phyloP scores from a whole-genome alignment of 2,888 invertebrate genomes.

The Mystacides longicornis region DNA sequence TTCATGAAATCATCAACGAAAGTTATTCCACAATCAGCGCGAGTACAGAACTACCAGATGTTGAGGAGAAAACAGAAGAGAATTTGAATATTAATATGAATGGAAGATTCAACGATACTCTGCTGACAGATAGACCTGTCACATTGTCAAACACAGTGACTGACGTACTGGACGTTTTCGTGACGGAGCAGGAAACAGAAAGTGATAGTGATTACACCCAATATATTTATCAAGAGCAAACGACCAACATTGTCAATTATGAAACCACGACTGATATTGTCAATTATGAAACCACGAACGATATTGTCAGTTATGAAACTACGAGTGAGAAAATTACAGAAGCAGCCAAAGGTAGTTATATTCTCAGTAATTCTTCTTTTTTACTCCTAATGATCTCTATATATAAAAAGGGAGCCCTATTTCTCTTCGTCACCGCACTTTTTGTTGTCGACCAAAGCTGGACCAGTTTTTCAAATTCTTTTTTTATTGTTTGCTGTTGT shows the following conservation, averaged over 20 bases:
- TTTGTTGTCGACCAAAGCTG: no score
- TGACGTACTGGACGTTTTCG: not conserved
- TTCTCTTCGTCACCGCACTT: no score
- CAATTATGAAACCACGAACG: not conserved
- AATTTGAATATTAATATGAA: not conserved
- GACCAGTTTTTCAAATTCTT: no score
- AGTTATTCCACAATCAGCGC: not conserved
- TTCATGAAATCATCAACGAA: conserved; percentile 4
- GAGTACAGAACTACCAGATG: not conserved
- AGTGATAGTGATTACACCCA: no score
- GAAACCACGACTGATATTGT: not conserved
- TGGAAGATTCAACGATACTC: not conserved
- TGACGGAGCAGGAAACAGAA: not conserved
- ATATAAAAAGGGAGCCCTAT: no score
- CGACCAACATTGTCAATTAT: not conserved
- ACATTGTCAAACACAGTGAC: not conserved
- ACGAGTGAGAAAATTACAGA: not conserved
- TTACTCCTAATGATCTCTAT: no score
- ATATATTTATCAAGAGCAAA: not conserved
- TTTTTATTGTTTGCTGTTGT: no score
- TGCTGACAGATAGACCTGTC: not conserved
- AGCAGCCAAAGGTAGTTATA: not conserved
- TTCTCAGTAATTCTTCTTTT: no score
- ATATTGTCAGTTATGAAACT: not conserved
- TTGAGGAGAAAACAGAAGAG: not conserved